A percentile compares a stretch with the other conserved stretches of the same genome.
phyloP scores from a whole-genome alignment of 1,140 invertebrate species.

The Chelonus insularis region DNA sequence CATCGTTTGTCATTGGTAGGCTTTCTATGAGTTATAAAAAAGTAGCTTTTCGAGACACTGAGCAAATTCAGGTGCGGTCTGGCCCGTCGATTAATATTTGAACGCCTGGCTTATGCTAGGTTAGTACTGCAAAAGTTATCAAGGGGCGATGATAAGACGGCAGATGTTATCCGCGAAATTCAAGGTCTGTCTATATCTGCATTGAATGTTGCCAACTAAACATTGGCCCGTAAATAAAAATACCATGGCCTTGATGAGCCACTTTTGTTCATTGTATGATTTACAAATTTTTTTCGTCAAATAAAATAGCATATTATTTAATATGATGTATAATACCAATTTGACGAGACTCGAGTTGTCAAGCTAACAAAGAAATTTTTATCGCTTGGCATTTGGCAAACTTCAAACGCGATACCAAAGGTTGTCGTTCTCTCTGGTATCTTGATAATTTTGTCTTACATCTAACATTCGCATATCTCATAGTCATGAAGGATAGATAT shows the following conservation, averaged over 20 bases:
- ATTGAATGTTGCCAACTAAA: conserved; percentile 53
- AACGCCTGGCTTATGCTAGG: conserved; percentile 59
- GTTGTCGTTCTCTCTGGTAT: conserved; percentile 37
- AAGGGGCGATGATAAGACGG: conserved; percentile 49
- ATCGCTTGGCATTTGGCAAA: conserved; percentile 36
- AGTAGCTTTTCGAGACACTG: conserved; percentile 35
- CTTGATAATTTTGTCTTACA: conserved; percentile 14
- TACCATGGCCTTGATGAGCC: conserved; percentile 56
- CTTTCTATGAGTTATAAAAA: conserved; percentile 10
- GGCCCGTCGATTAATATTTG: conserved; percentile 56
- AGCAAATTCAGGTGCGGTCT: conserved; percentile 53
- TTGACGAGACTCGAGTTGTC: not conserved
- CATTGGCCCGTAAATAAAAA: conserved; percentile 57
- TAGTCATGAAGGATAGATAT: not conserved
- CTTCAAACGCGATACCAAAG: conserved; percentile 44
- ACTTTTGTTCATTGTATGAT: conserved; percentile 46
- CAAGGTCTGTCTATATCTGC: conserved; percentile 58
- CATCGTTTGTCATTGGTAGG: too few relatives aligned
- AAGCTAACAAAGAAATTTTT: conserved; percentile 30
- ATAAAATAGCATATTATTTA: not conserved
- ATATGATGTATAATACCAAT: too few relatives aligned
- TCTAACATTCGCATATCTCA: not conserved
- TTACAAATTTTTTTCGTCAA: conserved; percentile 23
- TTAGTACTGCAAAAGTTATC: conserved; percentile 59
- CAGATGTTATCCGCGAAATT: conserved; percentile 61